Conservation (phyloP, 2,797 vertebrate species). For the Pseudotriccus pelzelni region DNA sequence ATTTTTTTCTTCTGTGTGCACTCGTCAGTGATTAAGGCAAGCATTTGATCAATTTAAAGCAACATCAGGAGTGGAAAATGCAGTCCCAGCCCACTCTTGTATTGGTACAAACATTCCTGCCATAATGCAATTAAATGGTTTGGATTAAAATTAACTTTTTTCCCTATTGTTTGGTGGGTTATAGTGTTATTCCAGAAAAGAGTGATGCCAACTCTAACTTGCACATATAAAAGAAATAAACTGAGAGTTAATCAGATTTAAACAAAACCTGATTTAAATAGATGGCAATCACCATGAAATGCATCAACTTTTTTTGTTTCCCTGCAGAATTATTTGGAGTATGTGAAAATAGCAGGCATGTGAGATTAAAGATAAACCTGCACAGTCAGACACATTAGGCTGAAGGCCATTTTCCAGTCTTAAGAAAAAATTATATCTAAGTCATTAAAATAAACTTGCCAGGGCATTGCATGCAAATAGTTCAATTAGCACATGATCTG, state of each 20-base stretch:
- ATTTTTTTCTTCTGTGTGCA: background rate
- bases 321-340: background rate
- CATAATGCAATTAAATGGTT: background rate
- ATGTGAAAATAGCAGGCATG: background rate
- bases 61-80: background rate
- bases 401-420: constrained; percentile 31
- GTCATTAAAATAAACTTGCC: background rate
- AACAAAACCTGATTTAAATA: background rate
- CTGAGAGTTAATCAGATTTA: background rate
- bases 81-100: background rate
- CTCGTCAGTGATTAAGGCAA: background rate
- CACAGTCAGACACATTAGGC: background rate
- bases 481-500: background rate
- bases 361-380: constrained; percentile 46
- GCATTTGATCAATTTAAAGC: background rate
- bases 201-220: background rate
- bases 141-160: background rate
- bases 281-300: constrained; percentile 18
- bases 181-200: background rate
- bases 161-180: background rate
- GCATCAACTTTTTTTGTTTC: background rate
- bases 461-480: background rate
- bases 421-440: background rate
- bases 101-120: background rate
- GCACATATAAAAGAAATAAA: background rate